Evolutionary conservation across 2,797 vertebrate species (phyloP), one percentile per base, ranked within the genome.

Genomic region (Sebastiscus tertius): DNA sequence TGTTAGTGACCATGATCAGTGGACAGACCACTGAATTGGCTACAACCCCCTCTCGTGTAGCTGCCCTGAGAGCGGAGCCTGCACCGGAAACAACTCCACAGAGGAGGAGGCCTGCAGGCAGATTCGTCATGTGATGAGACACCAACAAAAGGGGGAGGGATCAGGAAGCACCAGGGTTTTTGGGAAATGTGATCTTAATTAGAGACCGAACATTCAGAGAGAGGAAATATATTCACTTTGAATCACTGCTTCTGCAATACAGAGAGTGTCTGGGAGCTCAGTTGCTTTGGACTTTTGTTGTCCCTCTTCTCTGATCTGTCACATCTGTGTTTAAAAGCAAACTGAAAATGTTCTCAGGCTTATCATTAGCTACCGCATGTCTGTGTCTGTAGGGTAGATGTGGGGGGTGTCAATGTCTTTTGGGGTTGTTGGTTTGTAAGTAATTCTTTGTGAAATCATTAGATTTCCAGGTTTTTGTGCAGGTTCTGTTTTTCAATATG

Each of bases 161-260:
- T 8, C 39, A 16, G 49, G 66, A 74, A 69, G 54, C 14, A 18
- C 8, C 10, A 34, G 72, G 61, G 18, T 13, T 77, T 65, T 31
- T 89, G 82, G 83, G 79, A 84, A 82, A 78, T 85, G 77, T 73
- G 22, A 46, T 81, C 55, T 74, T 31, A 31, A 39, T 36, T 4
- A 31, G 18, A 69, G 33, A 18, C 27, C 31, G 7, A 6, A 33
- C 2, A 27, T 27, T 58, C 22, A 42, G 74, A 33, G 14, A 22
- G 6, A 36, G 60, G 24, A 58, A 69, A 42, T 46, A 39, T 18
- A 26, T 26, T 77, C 26, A 26, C 26, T 58, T 22, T 42, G 27
- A 31, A 24, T 66, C 33, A 36, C 26, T 12, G 27, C 14, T 24
- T 52, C 24, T 55, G 16, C 9, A 60, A 6, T 11, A 6, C 5